Evolutionary conservation across 2,888 invertebrate species (phyloP).

Genomic region (Cremastinae sp.): DNA sequence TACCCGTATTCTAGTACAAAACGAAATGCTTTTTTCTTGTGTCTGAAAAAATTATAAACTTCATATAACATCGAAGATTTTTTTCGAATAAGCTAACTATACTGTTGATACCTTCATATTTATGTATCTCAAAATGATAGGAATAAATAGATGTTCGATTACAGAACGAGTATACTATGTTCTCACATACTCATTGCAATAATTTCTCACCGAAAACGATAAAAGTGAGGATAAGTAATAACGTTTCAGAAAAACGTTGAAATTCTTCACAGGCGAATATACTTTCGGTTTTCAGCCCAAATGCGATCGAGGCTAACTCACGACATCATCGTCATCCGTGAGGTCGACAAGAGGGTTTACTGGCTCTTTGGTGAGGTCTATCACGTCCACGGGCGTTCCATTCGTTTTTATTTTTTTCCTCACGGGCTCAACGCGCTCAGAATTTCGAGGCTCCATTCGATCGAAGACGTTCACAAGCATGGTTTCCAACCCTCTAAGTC

Average conservation of each 20-base stretch:
- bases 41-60: too few relatives aligned
- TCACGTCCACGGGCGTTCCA: slow-evolving; percentile 33
- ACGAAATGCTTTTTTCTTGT: too few relatives aligned
- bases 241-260: background rate
- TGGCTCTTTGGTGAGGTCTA: slow-evolving; percentile 51
- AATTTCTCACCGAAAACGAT: too few relatives aligned
- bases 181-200: too few relatives aligned
- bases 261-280: background rate
- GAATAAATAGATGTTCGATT: too few relatives aligned
- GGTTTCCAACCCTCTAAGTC: slow-evolving; percentile 45
- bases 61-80: too few relatives aligned
- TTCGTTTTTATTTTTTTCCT: slow-evolving; percentile 44
- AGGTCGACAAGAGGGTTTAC: slow-evolving; percentile 41
- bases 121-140: too few relatives aligned
- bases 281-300: background rate
- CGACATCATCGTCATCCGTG: slow-evolving; percentile 45
- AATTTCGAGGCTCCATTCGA: background rate
- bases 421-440: slow-evolving; percentile 13
- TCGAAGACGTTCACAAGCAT: slow-evolving; percentile 22
- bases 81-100: too few relatives aligned
- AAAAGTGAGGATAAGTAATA: too few relatives aligned
- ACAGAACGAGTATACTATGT: too few relatives aligned
- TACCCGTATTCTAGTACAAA: too few relatives aligned
- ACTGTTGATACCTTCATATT: too few relatives aligned
- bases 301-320: slow-evolving; percentile 26